phyloP scores from a whole-genome alignment of 2,888 invertebrate species.

The Acronicta leporina region DNA sequence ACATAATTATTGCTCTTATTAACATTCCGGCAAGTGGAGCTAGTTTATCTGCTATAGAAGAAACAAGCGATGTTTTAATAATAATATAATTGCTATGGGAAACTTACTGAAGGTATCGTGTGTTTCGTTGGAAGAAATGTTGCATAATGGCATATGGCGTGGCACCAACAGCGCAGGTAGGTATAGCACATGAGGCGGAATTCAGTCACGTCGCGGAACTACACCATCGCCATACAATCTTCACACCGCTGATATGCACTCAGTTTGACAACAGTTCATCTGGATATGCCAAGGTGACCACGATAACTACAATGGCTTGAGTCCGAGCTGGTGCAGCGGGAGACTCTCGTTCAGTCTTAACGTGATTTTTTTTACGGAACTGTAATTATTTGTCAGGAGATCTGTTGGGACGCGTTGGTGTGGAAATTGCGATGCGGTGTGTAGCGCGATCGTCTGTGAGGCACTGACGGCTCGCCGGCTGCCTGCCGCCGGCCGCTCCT shows the following conservation, averaged over 20 bases:
- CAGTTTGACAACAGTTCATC: constrained; percentile 60
- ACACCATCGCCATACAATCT: constrained; percentile 53
- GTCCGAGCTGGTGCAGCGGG: constrained; percentile 26
- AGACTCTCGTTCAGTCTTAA: constrained; percentile 39
- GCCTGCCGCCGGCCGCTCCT: constrained; percentile 87
- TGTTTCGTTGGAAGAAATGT: constrained; percentile 66
- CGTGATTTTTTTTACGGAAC: constrained; percentile 56
- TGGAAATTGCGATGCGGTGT: constrained; percentile 74
- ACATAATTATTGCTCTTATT: too few relatives aligned
- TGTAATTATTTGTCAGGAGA: constrained; percentile 68
- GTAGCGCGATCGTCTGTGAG: constrained; percentile 79
- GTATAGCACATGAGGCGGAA: constrained; percentile 68
- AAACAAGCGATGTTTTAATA: background rate
- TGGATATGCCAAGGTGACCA: constrained; percentile 54
- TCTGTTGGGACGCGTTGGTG: constrained; percentile 62
- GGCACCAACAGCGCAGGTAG: constrained; percentile 60
- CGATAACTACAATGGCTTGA: constrained; percentile 7
- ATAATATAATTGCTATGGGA: constrained; percentile 42
- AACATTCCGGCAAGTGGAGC: too few relatives aligned
- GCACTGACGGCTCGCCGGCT: constrained; percentile 81
- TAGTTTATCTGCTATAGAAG: too few relatives aligned
- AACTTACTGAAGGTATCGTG: constrained; percentile 73
- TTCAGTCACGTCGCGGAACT: constrained; percentile 62
- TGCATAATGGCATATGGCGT: constrained; percentile 77
- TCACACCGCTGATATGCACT: constrained; percentile 58